Conservation (phyloP, 2,113 vertebrate genomes). For the Sinosuthora webbiana region DNA sequence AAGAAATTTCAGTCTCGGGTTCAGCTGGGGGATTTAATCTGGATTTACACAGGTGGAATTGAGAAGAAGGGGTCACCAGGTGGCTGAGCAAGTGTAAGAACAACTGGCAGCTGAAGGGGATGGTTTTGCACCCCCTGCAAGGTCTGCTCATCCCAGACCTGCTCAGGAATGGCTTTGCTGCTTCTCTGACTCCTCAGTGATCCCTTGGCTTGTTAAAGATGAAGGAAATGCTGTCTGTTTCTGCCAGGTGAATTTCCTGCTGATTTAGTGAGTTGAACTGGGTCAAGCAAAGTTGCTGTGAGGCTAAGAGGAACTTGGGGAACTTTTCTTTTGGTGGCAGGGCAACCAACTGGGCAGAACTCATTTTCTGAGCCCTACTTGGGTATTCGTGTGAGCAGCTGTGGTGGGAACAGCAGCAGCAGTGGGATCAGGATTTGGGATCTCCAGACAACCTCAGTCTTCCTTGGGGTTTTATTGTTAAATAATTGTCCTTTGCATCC, state of each 20-base stretch:
- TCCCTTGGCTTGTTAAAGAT: not conserved
- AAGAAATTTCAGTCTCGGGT: not conserved
- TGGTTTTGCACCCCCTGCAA: not conserved
- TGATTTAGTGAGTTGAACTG: not conserved
- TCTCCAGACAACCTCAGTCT: not conserved
- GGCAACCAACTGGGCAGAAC: not conserved
- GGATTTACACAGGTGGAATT: not conserved
- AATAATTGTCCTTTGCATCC: not conserved
- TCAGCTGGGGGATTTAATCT: not conserved
- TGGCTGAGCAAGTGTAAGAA: not conserved
- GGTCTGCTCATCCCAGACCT: not conserved
- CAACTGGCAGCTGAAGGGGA: not conserved
- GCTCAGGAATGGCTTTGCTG: not conserved
- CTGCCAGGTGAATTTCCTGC: not conserved
- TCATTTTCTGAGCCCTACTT: accelerated
- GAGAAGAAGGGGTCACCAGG: not conserved
- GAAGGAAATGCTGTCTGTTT: not conserved
- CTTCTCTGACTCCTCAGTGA: not conserved
- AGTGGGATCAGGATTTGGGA: not conserved
- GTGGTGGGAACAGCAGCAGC: not conserved
- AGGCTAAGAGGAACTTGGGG: not conserved
- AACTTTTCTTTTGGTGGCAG: not conserved
- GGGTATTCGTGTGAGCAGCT: accelerated
- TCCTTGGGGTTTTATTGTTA: not conserved
- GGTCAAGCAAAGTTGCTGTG: not conserved